Evolutionary conservation across 2,797 vertebrate genomes (phyloP).

Genomic region (Telmatherina bonti): DNA sequence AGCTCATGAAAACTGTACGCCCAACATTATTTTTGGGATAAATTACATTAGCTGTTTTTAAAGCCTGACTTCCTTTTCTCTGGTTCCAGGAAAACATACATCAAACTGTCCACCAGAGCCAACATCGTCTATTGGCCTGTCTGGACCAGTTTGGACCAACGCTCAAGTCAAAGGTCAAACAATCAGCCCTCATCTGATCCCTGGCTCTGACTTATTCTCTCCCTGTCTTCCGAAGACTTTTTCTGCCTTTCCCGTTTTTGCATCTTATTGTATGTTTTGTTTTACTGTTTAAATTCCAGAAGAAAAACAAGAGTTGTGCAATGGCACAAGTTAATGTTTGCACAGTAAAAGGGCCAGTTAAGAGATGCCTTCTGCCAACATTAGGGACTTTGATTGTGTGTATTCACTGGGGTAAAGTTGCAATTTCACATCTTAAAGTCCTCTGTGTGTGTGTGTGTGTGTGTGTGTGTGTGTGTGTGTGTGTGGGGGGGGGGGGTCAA

Average conservation of each 20-base stretch:
- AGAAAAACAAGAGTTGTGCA: too few relatives aligned
- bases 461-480: too few relatives aligned
- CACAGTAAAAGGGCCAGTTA: too few relatives aligned
- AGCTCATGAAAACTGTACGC: not conserved
- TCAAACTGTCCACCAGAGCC: constrained; percentile 67
- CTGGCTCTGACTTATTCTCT: not conserved
- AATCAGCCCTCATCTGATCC: constrained; percentile 36
- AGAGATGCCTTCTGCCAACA: too few relatives aligned
- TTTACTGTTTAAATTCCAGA: too few relatives aligned
- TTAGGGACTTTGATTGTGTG: too few relatives aligned
- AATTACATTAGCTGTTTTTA: constrained; percentile 57
- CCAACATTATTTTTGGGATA: constrained; percentile 48
- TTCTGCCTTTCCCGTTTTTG: not conserved
- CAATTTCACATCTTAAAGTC: too few relatives aligned
- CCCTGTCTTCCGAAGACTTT: not conserved
- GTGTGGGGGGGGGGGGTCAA: too few relatives aligned
- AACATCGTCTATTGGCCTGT: constrained; percentile 61
- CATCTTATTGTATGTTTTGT: too few relatives aligned
- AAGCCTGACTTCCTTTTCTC: constrained; percentile 63
- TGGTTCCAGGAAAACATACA: constrained; percentile 68
- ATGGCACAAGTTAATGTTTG: too few relatives aligned
- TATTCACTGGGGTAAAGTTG: too few relatives aligned
- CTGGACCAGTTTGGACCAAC: constrained; percentile 54
- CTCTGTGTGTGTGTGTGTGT: too few relatives aligned
- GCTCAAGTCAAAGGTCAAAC: constrained; percentile 64